Conservation (phyloP, 2,797 vertebrate species). For the Alfaro cultratus region DNA sequence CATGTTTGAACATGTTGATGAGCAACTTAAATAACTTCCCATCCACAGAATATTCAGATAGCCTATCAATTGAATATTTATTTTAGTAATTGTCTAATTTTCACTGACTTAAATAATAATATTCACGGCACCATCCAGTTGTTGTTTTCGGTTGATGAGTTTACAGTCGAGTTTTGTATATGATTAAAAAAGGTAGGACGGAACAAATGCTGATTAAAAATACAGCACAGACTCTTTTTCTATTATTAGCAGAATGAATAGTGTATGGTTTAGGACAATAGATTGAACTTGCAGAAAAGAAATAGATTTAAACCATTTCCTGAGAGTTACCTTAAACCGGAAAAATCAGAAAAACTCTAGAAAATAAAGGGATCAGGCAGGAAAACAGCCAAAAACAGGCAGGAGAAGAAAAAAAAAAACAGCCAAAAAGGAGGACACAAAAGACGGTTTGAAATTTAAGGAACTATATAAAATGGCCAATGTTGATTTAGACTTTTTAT, state of each 20-base stretch:
- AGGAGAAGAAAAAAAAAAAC: neutral
- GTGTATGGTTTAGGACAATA: neutral
- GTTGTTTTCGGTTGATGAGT: neutral
- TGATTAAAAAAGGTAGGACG: neutral
- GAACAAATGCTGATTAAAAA: neutral
- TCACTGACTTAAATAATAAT: neutral
- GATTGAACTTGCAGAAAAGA: neutral
- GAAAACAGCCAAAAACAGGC: neutral
- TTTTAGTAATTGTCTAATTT: neutral
- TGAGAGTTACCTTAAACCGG: neutral
- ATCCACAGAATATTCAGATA: neutral
- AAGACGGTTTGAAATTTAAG: neutral
- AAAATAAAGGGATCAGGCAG: neutral
- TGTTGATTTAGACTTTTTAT: neutral
- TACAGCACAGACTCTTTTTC: neutral
- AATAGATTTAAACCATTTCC: neutral
- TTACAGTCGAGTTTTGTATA: neutral
- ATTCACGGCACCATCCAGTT: neutral
- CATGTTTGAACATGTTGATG: neutral
- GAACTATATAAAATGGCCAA: neutral
- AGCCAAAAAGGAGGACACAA: neutral
- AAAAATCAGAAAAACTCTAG: neutral
- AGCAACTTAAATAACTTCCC: neutral
- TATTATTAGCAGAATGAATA: neutral
- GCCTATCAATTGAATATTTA: neutral